A percentile compares a stretch with the other conserved stretches of the same genome.
Conservation (phyloP, 2,888 invertebrate genomes). For the Dasypogon diadema region DNA sequence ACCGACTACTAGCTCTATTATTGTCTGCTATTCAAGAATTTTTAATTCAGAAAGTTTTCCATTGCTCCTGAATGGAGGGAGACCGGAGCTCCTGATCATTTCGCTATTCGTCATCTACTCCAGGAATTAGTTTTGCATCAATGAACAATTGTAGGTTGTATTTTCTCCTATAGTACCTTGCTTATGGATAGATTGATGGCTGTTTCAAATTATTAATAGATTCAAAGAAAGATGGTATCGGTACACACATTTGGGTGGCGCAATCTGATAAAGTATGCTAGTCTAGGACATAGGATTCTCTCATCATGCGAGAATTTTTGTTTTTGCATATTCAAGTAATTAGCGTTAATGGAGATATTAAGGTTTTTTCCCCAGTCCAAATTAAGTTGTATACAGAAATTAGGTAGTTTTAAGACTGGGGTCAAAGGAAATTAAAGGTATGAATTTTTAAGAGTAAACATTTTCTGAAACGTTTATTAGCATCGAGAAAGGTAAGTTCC, state of each 20-base stretch:
- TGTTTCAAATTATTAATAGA: neutral
- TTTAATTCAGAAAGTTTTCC: conserved; percentile 35
- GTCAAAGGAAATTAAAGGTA: no score
- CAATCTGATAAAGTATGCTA: neutral
- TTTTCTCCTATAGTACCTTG: neutral
- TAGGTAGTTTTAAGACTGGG: no score
- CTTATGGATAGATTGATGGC: neutral
- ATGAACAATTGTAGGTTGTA: conserved; percentile 17
- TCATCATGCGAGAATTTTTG: neutral
- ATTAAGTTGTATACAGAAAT: no score
- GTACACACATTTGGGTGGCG: no score
- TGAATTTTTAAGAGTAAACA: no score
- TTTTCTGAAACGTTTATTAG: no score
- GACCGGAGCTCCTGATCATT: neutral
- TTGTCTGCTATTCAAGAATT: conserved; percentile 37
- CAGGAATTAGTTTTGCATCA: conserved; percentile 5
- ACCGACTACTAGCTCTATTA: conserved; percentile 1
- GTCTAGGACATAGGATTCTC: neutral
- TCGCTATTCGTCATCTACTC: neutral
- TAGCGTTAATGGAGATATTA: neutral
- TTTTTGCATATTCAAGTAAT: neutral
- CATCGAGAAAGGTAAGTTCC: no score
- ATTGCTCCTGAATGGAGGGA: conserved; percentile 12
- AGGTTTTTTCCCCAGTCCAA: no score
- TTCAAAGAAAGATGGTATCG: neutral